Percentiles rank a stretch among this genome's conserved stretches.
Evolutionary conservation across 2,113 vertebrate genomes (phyloP).

Genomic region (Leucosticte australis): DNA sequence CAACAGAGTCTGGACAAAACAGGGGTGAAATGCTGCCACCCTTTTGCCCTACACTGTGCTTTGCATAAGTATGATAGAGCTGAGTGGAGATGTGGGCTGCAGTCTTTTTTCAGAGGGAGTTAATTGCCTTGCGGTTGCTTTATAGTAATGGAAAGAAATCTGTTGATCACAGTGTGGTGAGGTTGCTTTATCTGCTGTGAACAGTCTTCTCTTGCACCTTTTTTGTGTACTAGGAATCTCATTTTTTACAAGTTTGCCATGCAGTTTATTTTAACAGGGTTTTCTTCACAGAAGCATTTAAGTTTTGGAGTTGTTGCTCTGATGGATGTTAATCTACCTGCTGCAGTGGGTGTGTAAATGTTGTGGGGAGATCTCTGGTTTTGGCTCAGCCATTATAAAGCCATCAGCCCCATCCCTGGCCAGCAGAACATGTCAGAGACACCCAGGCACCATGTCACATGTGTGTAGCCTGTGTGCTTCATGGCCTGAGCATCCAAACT

Average conservation of each 20-base stretch:
- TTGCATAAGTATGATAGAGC: background rate
- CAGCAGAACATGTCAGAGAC: fast-evolving
- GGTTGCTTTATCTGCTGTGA: background rate
- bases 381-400: background rate
- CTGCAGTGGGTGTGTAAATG: background rate
- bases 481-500: background rate
- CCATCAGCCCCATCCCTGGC: background rate
- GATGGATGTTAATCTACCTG: background rate
- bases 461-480: background rate
- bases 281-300: background rate
- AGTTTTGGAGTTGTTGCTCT: background rate
- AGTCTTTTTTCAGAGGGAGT: background rate
- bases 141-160: background rate
- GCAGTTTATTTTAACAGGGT: background rate
- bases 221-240: background rate
- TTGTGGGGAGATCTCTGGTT: background rate
- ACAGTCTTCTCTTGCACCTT: background rate
- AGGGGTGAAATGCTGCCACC: fast-evolving
- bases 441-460: background rate
- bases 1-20: background rate
- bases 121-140: background rate
- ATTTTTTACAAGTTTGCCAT: background rate
- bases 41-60: background rate
- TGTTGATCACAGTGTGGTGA: background rate
- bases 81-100: background rate